Evolutionary conservation across 2,113 vertebrate genomes (phyloP), one percentile per base, ranked within the genome.

Genomic region (Scomber japonicus): DNA sequence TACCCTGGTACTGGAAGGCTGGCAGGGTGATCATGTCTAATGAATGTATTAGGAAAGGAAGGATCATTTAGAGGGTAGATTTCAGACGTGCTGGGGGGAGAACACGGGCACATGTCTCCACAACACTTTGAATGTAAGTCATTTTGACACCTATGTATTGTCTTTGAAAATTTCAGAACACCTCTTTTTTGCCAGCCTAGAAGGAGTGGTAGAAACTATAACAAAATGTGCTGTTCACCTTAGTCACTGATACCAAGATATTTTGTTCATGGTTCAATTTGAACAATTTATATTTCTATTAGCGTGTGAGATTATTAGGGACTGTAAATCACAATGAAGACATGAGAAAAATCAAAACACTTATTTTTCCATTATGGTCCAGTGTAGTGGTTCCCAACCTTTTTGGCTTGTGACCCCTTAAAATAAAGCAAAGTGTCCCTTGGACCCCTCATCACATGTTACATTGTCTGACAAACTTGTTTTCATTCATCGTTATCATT

Each of bases 1-100:
- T 84, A 83, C 80, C 70, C 70, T 81, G 85, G 85, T 85, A 65
- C 70, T 74, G 67, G 46, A 13, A 80, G 82, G 76, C n/a, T 57
- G 81, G 75, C 70, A 69, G 66, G 83, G 83, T 82, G 78, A 83
- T 84, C 50, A 46, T 45, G 71, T 87, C 71, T 79, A 84, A 91
- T 82, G 89, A 91, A 87, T 84, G 89, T 88, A 87, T 90, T 65
- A 65, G 67, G 78, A 81, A 84, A 77, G 86, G 67, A 81, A 80
- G 86, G 67, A 83, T 81, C 46, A 53, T 85, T 79, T 67, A 67
- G 72, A 90, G 40, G 80, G 75, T 66, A 48, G 74, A 73, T 53
- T 81, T 44, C 61, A 78, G 74, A 80, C 4, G 17, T 70, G 83
- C 77, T 70, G 1, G 4, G 56, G 66, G 80, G 73, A 83, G 70